These are phyloP conservation scores for Thalassoma bifasciatum DNA, from an alignment of 2,113 vertebrate species.

Conservation along the genomic window DNA sequence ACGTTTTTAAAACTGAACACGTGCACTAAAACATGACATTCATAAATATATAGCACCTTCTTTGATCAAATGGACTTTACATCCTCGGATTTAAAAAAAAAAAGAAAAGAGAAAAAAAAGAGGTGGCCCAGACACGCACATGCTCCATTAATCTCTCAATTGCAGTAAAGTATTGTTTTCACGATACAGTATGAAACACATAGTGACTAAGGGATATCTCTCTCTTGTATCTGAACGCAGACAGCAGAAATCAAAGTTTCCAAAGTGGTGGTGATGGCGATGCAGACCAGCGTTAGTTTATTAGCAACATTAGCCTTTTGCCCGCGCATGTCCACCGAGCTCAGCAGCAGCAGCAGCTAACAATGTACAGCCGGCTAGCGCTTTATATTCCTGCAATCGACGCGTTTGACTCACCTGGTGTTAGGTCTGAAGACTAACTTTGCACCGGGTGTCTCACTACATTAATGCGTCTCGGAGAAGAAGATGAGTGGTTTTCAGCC, in stretches of 20 bases:
- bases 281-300: neutral
- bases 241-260: neutral
- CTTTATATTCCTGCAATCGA: neutral
- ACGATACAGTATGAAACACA: neutral
- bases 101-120: too few relatives aligned
- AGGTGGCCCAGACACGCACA: neutral
- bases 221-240: too few relatives aligned
- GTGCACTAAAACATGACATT: neutral
- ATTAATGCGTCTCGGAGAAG: slow-evolving; percentile 20
- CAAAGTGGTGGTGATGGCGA: slow-evolving; percentile 16
- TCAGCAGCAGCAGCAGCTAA: slow-evolving; percentile 10
- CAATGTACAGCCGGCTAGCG: neutral
- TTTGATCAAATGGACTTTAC: neutral
- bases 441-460: neutral
- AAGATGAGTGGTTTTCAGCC: slow-evolving; percentile 21
- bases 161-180: neutral
- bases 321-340: slow-evolving; percentile 6
- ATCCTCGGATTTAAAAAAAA: neutral
- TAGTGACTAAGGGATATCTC: neutral
- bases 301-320: slow-evolving; percentile 40
- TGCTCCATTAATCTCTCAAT: neutral
- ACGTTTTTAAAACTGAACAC: too few relatives aligned
- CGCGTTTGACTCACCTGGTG: slow-evolving; percentile 48
- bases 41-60: neutral
- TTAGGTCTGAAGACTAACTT: neutral